phyloP scores from a whole-genome alignment of 2,888 invertebrate genomes.

The Acanthosepion esculentum region DNA sequence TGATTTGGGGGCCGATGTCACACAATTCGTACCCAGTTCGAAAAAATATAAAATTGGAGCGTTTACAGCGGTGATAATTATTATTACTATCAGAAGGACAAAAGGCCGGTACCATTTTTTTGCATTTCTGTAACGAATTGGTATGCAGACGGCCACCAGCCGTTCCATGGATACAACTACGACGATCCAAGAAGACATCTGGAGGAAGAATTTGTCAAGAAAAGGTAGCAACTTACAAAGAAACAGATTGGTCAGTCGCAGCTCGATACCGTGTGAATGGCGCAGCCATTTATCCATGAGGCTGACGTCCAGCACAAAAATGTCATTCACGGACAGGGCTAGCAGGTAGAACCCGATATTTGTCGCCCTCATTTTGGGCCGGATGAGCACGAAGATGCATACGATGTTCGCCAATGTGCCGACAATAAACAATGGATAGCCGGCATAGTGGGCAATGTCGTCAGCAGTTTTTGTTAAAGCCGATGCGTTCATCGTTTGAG shows the following conservation, averaged over 20 bases:
- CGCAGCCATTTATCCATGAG: slow-evolving; percentile 21
- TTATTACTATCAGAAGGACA: background rate
- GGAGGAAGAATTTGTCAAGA: slow-evolving; percentile 20
- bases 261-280: background rate
- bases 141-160: background rate
- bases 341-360: background rate
- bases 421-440: background rate
- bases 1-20: background rate
- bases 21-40: background rate
- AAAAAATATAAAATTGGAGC: background rate
- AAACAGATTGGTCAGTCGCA: too few species aligned
- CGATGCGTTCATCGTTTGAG: background rate
- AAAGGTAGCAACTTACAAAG: slow-evolving; percentile 35
- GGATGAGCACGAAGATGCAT: background rate
- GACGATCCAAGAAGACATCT: background rate
- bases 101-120: background rate
- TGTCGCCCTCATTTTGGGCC: background rate
- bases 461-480: background rate
- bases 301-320: background rate
- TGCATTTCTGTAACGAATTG: background rate
- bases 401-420: background rate
- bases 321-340: background rate
- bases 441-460: background rate
- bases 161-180: background rate
- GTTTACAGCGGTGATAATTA: background rate